These are phyloP conservation scores for Pseudopodoces humilis DNA, from an alignment of 2,113 vertebrate genomes.

Conservation along the genomic window DNA sequence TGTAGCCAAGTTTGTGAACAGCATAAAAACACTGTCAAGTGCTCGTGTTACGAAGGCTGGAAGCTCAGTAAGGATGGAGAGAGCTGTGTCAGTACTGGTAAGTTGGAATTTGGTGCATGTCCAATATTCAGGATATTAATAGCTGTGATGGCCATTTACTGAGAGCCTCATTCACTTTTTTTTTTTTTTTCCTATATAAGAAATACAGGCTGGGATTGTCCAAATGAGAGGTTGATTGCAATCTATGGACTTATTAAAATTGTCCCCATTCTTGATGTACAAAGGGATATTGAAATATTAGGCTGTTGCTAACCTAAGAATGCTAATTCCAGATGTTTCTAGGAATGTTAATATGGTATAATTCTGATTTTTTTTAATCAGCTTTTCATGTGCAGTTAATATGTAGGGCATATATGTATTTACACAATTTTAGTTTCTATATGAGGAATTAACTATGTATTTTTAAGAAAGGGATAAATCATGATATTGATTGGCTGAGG, in stretches of 20 bases:
- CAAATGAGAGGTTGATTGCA: background rate
- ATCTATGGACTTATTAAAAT: background rate
- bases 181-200: fast-evolving
- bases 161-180: background rate
- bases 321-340: background rate
- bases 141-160: background rate
- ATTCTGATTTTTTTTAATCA: background rate
- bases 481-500: background rate
- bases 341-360: background rate
- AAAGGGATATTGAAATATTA: background rate
- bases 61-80: conserved; percentile 86
- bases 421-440: background rate
- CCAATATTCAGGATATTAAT: background rate
- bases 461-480: background rate
- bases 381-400: background rate
- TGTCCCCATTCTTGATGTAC: background rate
- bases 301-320: background rate
- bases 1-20: conserved; percentile 97
- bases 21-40: conserved; percentile 92
- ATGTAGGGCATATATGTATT: fast-evolving
- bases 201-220: background rate
- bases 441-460: background rate
- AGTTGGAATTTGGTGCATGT: background rate
- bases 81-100: conserved; percentile 89
- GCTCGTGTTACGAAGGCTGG: conserved; percentile 96